Base-by-base conservation (phyloP, 2,113 vertebrate genomes). In the Calypte anna region DNA sequence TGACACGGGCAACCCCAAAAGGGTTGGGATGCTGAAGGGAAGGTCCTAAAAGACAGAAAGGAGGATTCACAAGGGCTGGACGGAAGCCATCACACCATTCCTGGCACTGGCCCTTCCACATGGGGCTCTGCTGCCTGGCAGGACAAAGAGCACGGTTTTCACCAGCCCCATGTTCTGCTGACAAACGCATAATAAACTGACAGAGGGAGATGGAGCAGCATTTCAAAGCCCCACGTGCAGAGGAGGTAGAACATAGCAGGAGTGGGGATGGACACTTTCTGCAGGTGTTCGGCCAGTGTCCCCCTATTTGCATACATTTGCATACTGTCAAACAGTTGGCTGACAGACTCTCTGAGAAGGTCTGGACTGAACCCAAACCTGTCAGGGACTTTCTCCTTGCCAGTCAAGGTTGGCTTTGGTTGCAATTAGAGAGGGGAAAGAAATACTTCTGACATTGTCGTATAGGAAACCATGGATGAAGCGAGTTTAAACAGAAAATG, bases 301-400 rank as follows among this genome's bases (percentile, higher is more conserved):
- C 97, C 96, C 10, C n/a, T 68, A 98, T 98, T 98, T 98, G 96
- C 98, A 98, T 98, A 82, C 16, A 98, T 98, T 98, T 98, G 97
- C 98, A 98, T 98, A 94, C 98, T 98, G 98, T 98, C 98, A 98
- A 97, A 97, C 97, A 96, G 97, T 88, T 94, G 97, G 97, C 98
- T 98, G 98, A 98, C 98, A 97, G 97, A 86, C 84, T 95, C 97
- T 97, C 97, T 98, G 98, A 98, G 97, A 98, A 98, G 98, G 98
- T 97, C 98, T 98, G 98, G 98, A 98, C 97, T 89, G 96, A 77
- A 96, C 98, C 98, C 98, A 98, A 98, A 98, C 97, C 98, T 98
- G 98, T 98, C 98, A 98, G 94, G 91, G 98, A 97, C 97, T 98
- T 98, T 98, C 98, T 98, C 98, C 98, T 98, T 98, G 98, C 98